Base-by-base conservation (phyloP, 2,113 vertebrate species). In the Sterna hirundo region DNA sequence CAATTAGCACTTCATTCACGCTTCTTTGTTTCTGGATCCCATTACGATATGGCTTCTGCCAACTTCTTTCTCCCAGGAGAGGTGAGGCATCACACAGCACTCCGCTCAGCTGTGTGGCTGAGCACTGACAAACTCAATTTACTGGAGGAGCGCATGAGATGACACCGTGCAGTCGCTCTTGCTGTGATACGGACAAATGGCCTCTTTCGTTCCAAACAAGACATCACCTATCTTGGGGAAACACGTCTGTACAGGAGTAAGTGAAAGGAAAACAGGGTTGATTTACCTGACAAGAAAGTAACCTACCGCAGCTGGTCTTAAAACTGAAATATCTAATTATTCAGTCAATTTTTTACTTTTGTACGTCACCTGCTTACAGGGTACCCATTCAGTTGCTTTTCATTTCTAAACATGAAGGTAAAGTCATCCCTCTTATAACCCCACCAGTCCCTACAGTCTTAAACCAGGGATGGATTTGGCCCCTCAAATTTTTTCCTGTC, bases 1-100 rank as follows among this genome's bases (percentile, higher is more conserved):
- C 98, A 98, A 98, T 98, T 98, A 98, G 98, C 97, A 98, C 98
- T 98, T 98, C 98, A 98, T 98, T 98, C 98, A 98, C 93, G 97
- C 97, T 97, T 95, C 97, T 98, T 98, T 98, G 98, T 98, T 97
- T 98, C 98, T 97, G 97, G 97, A 97, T 98, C 97, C 97, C 97
- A 97, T 98, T 98, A 98, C 61, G 83, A 96, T 93, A 94, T 96
- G 90, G 97, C 97, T 98, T 97, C 95, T 97, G 96, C 98, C 97
- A 98, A 96, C 94, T 95, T 92, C 85, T 88, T 70, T 90, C 95
- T 98, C 98, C 98, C 97, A 57, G 91, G 98, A 97, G 98, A 98
- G 89, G 82, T 81, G 65, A 97, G 44, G n/a, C 96, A 96, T 95
- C 96, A 96, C 9, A 77, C 88, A 91, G 93, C 93, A 95, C 96